Percentiles rank a stretch among this genome's conserved stretches.
phyloP scores from a whole-genome alignment of 2,888 invertebrate genomes.

The Sinhomidia bicolor region DNA sequence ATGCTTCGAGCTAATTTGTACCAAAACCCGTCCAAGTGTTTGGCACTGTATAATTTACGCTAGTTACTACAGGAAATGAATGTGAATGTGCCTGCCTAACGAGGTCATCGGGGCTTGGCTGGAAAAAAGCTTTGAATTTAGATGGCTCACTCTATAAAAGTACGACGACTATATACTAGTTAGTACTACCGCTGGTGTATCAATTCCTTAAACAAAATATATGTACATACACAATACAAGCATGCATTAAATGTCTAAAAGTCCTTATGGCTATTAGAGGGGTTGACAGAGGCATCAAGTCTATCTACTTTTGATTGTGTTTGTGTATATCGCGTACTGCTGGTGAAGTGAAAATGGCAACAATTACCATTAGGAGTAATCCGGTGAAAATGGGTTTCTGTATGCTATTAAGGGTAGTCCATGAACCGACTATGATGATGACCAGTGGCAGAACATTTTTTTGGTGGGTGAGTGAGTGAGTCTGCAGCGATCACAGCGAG shows the following conservation, averaged over 20 bases:
- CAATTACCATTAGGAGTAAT: constrained; percentile 56
- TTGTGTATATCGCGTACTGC: neutral
- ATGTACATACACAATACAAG: neutral
- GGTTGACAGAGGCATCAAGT: neutral
- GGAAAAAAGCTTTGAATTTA: constrained; percentile 52
- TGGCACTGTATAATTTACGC: constrained; percentile 69
- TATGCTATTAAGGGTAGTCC: constrained; percentile 28
- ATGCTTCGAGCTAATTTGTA: constrained; percentile 68
- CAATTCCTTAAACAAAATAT: constrained; percentile 1
- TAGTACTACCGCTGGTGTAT: too few relatives aligned
- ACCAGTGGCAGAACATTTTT: constrained; percentile 1
- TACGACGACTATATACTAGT: too few relatives aligned
- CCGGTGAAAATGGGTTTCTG: constrained; percentile 52
- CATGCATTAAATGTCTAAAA: too few relatives aligned
- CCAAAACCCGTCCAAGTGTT: constrained; percentile 50
- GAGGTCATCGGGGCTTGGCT: constrained; percentile 70
- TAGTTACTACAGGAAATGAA: constrained; percentile 72
- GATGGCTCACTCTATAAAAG: constrained; percentile 43
- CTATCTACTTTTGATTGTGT: neutral
- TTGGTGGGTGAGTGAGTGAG: too few relatives aligned
- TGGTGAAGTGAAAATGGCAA: constrained; percentile 59
- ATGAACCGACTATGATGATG: constrained; percentile 26
- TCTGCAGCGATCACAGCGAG: neutral
- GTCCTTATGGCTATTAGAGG: neutral
- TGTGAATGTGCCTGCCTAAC: constrained; percentile 68